These are phyloP conservation scores for Cottus gobio DNA, from an alignment of 2,113 vertebrate species.

Conservation along the genomic window DNA sequence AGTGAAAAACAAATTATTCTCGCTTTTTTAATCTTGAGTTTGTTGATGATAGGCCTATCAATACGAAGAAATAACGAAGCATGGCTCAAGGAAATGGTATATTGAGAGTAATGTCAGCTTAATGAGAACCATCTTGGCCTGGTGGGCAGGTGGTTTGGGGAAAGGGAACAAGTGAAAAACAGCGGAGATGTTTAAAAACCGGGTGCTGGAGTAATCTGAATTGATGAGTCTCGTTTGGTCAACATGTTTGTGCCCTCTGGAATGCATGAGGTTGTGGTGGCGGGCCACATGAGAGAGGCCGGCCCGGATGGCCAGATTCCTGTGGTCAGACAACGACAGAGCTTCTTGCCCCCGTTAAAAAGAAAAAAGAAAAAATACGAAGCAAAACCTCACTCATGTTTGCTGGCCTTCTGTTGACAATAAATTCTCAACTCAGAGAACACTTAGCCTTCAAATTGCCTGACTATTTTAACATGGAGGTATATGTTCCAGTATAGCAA, in stretches of 20 bases:
- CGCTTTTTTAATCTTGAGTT: neutral
- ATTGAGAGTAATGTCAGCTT: constrained; percentile 49
- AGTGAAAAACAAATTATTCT: constrained; percentile 31
- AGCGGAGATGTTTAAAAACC: constrained; percentile 75
- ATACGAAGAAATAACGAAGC: constrained; percentile 43
- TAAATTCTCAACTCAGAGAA: constrained; percentile 64
- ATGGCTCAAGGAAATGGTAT: constrained; percentile 45
- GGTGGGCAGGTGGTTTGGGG: constrained; percentile 80
- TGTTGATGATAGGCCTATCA: constrained; percentile 15
- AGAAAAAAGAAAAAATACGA: constrained; percentile 30
- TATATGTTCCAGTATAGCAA: constrained; percentile 34
- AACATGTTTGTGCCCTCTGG: constrained; percentile 85
- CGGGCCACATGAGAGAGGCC: constrained; percentile 80
- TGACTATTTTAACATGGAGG: constrained; percentile 45
- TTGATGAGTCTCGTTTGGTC: constrained; percentile 83
- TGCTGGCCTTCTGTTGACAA: constrained; percentile 74
- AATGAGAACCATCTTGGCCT: constrained; percentile 75
- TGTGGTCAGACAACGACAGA: constrained; percentile 81
- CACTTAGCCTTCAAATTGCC: constrained; percentile 41
- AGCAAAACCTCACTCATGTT: constrained; percentile 68
- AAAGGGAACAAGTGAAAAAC: constrained; percentile 83
- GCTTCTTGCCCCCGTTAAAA: constrained; percentile 71
- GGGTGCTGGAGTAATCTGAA: constrained; percentile 76
- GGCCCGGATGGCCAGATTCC: constrained; percentile 77
- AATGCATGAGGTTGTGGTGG: constrained; percentile 82